phyloP scores from a whole-genome alignment of 2,888 invertebrate species.

The Periphyllus acericola region DNA sequence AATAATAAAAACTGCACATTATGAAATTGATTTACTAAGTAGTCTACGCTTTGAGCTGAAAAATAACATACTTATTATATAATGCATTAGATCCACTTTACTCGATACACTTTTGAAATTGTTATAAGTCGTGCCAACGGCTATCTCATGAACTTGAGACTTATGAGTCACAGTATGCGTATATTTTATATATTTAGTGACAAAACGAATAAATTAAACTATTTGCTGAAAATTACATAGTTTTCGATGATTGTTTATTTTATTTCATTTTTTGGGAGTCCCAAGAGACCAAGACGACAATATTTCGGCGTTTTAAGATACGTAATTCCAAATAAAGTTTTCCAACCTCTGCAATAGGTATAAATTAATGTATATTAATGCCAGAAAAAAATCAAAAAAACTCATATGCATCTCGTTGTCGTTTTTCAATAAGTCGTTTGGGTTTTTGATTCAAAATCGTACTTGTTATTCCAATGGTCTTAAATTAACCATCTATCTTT shows the following conservation, averaged over 20 bases:
- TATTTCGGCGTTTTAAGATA: background rate
- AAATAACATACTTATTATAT: too few species aligned
- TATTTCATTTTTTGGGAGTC: background rate
- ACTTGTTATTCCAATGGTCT: background rate
- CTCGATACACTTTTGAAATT: too few species aligned
- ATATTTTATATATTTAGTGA: too few species aligned
- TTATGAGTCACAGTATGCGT: too few species aligned
- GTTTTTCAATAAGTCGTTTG: background rate
- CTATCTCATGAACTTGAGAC: too few species aligned
- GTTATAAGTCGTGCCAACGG: too few species aligned
- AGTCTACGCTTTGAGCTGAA: too few species aligned
- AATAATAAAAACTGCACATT: too few species aligned
- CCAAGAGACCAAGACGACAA: background rate
- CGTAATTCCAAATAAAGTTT: background rate
- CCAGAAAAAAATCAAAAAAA: background rate
- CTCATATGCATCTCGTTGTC: background rate
- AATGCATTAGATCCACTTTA: too few species aligned
- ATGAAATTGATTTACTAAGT: too few species aligned
- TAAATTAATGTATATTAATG: background rate
- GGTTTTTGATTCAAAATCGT: background rate
- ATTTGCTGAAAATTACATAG: background rate
- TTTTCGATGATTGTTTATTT: background rate
- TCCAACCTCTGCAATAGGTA: background rate
- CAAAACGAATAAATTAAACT: too few species aligned
- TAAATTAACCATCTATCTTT: background rate